Evolutionary conservation across 2,113 vertebrate genomes (phyloP).

Genomic region (Oceanodroma tethys): DNA sequence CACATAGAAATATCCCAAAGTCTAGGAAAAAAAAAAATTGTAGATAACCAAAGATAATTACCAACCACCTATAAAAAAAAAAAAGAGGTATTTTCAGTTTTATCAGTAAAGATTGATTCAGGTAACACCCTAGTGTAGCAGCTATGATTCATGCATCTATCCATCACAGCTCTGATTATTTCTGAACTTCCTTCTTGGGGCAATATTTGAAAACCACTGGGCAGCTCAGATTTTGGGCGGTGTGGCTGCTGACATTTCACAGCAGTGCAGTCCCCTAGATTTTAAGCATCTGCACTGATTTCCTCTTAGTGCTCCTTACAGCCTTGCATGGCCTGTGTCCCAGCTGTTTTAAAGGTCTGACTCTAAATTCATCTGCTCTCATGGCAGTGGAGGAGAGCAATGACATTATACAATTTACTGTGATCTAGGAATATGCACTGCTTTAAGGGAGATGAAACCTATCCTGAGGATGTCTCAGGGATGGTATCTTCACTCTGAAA

Average conservation of each 20-base stretch:
- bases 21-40: neutral
- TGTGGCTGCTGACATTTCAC: neutral
- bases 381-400: neutral
- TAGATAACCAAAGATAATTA: neutral
- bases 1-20: neutral
- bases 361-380: neutral
- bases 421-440: neutral
- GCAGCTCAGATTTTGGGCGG: neutral
- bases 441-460: neutral
- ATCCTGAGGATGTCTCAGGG: neutral
- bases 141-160: neutral
- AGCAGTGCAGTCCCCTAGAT: neutral
- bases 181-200: neutral
- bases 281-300: neutral
- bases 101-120: neutral
- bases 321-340: neutral
- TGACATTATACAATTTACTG: neutral
- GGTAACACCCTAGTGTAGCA: neutral
- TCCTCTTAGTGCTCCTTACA: neutral
- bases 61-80: neutral
- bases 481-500: neutral
- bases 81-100: neutral
- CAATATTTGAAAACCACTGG: neutral
- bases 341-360: neutral
- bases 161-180: neutral